These are phyloP conservation scores for Typhlichthys eigenmanni DNA, from an alignment of 2,797 vertebrate species.

Conservation along the genomic window DNA sequence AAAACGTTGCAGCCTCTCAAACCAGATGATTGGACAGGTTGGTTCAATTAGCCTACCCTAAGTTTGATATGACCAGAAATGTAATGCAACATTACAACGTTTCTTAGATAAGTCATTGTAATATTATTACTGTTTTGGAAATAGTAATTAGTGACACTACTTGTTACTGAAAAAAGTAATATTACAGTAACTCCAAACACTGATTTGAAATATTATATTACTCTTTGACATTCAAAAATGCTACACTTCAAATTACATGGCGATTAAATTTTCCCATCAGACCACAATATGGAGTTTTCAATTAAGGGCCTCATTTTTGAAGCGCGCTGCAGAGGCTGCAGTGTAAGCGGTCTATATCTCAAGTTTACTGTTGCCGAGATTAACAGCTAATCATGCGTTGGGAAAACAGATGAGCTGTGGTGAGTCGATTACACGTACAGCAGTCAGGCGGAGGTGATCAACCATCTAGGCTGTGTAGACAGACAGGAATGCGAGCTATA, in stretches of 20 bases:
- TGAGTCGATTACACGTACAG: conserved; percentile 80
- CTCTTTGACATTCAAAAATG: neutral
- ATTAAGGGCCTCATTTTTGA: conserved; percentile 46
- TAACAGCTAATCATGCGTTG: conserved; percentile 86
- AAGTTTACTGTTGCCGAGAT: conserved; percentile 81
- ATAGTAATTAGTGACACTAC: too few relatives aligned
- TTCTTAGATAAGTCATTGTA: too few relatives aligned
- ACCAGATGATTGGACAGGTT: too few relatives aligned
- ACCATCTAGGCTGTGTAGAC: too few relatives aligned
- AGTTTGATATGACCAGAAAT: too few relatives aligned
- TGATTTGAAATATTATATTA: neutral
- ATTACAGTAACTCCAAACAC: too few relatives aligned
- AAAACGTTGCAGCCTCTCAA: too few relatives aligned
- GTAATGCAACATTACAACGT: too few relatives aligned
- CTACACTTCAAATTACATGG: neutral
- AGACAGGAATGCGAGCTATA: too few relatives aligned
- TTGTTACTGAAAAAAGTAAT: too few relatives aligned
- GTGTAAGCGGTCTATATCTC: conserved; percentile 85
- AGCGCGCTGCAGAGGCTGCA: conserved; percentile 73
- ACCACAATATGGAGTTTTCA: neutral
- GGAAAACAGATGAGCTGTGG: conserved; percentile 85
- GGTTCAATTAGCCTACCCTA: too few relatives aligned
- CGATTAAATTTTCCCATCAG: conserved; percentile 1
- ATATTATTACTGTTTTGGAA: too few relatives aligned
- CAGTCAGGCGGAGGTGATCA: conserved; percentile 73